phyloP scores from a whole-genome alignment of 2,113 vertebrate species.

The Prunella himalayana region DNA sequence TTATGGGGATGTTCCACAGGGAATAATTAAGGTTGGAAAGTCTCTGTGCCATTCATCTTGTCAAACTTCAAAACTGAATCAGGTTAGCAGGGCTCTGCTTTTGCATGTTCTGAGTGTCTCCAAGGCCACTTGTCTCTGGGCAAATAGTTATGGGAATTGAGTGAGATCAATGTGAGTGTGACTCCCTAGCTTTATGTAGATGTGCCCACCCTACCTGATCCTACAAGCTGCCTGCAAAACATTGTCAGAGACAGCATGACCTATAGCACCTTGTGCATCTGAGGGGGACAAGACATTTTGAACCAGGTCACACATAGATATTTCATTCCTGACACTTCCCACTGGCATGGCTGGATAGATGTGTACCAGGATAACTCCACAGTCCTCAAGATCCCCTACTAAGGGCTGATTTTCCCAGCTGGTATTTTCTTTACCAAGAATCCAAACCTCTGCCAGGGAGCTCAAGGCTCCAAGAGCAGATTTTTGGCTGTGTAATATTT shows the following conservation, averaged over 20 bases:
- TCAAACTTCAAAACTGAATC: neutral
- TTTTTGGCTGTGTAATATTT: neutral
- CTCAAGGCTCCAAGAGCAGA: neutral
- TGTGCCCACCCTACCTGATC: neutral
- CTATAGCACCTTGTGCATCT: fast-evolving
- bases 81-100: neutral
- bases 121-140: neutral
- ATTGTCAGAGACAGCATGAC: neutral
- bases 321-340: neutral
- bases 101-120: neutral
- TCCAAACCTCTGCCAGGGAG: neutral
- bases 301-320: fast-evolving
- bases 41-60: neutral
- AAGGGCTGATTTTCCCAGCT: neutral
- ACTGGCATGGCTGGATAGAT: neutral
- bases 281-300: neutral
- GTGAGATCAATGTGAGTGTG: fast-evolving
- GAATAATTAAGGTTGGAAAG: neutral
- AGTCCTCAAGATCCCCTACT: neutral
- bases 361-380: fast-evolving
- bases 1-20: neutral
- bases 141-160: neutral
- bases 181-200: neutral
- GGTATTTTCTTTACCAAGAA: neutral
- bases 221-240: neutral